Conservation (phyloP, 2,797 vertebrate species). For the Fistularia commersonii region DNA sequence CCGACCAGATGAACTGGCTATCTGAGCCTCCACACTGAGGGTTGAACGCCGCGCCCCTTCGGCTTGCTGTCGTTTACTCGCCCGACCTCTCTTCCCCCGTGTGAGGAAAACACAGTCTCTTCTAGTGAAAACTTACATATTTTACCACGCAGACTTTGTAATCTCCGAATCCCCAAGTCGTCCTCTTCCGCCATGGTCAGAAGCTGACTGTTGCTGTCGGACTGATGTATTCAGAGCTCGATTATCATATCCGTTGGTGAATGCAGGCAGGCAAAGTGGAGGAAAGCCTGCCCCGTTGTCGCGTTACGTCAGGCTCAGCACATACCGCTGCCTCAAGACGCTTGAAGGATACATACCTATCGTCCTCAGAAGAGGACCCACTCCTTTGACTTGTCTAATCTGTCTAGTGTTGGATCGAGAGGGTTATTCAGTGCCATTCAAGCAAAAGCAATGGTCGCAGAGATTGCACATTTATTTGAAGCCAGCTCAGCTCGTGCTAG, state of each 20-base stretch:
- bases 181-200: slow-evolving; percentile 86
- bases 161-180: slow-evolving; percentile 84
- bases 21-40: slow-evolving; percentile 32
- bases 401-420: no score
- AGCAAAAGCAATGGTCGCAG: no score
- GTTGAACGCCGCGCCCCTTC: slow-evolving; percentile 70
- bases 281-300: slow-evolving; percentile 62
- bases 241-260: slow-evolving; percentile 80
- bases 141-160: slow-evolving; percentile 93
- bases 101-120: background rate
- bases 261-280: slow-evolving; percentile 58
- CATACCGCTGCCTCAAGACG: slow-evolving; percentile 32
- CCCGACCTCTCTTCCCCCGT: slow-evolving; percentile 11
- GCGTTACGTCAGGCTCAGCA: slow-evolving; percentile 56
- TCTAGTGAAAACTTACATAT: slow-evolving; percentile 84
- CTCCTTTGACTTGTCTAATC: background rate
- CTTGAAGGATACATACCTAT: slow-evolving; percentile 13
- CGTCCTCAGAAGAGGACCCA: slow-evolving; percentile 26
- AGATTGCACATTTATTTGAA: no score
- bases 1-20: slow-evolving; percentile 42
- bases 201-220: slow-evolving; percentile 62
- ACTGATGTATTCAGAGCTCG: slow-evolving; percentile 69
- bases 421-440: no score
- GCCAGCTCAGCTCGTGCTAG: no score
- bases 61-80: slow-evolving; percentile 38